Percentiles rank a stretch among this genome's conserved stretches.
Conservation (phyloP, 2,113 vertebrate species). For the Amphiprion percula region DNA sequence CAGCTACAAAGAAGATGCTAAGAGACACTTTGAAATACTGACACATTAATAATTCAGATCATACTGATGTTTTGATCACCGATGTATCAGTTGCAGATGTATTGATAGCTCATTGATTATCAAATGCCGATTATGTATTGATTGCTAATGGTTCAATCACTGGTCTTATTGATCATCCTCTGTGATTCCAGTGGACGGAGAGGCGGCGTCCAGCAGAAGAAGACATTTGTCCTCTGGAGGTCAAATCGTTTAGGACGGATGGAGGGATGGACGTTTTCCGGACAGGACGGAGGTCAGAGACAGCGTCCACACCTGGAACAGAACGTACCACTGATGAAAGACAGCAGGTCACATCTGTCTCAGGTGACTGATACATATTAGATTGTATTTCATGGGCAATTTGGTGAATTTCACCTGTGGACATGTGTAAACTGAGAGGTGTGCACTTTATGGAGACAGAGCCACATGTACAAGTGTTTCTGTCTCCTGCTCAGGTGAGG, state of each 20-base stretch:
- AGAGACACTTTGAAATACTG: too few relatives aligned
- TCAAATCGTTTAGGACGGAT: constrained; percentile 15
- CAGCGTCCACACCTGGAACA: neutral
- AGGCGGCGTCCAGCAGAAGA: constrained; percentile 3
- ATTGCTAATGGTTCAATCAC: neutral
- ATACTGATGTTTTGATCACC: too few relatives aligned
- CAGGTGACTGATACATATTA: too few relatives aligned
- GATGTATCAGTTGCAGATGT: too few relatives aligned
- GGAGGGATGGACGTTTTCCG: neutral
- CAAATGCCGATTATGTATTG: neutral
- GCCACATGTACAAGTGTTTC: neutral
- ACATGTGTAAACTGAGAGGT: too few relatives aligned
- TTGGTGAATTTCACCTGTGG: neutral
- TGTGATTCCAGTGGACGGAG: constrained; percentile 1
- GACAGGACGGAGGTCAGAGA: neutral
- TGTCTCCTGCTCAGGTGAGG: constrained; percentile 16
- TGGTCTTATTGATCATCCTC: neutral
- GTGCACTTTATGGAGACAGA: neutral
- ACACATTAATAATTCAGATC: too few relatives aligned
- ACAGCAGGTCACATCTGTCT: constrained; percentile 25
- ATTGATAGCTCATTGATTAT: neutral
- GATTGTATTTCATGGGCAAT: too few relatives aligned
- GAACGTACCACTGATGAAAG: neutral
- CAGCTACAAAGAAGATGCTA: too few relatives aligned
- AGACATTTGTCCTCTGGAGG: constrained; percentile 28